Base-by-base conservation (phyloP, 2,113 vertebrate species). In the Amblyopsis rosae region DNA sequence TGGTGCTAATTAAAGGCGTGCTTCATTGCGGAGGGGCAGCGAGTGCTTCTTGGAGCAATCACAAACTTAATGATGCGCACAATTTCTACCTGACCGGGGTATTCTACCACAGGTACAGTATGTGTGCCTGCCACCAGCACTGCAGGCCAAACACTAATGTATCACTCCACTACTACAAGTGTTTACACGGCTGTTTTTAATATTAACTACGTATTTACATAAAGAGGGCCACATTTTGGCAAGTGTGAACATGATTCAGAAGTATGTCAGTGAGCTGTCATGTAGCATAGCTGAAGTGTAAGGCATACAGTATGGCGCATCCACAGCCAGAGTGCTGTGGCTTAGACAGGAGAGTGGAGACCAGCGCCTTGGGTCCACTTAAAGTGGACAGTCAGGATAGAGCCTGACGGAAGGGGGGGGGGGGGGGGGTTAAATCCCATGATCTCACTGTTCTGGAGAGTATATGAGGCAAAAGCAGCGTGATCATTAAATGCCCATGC, bases 401-500 rank as follows among this genome's bases (percentile, higher is more conserved):
- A 78, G 74, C 72, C 69, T 26, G 26, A 12, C 45, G 49, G 41
- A 19, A 63, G 26, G 50, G 68, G 64, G 11, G 62, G 59, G 16
- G 65, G 62, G 69, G 75, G 62, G 46, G 59, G 59, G 46, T 33
- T 56, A 73, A 87, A 85, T 82, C 76, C 75, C 86, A 84, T 88
- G 84, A 88, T 82, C 79, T 86, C 83, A 86, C 75, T 80, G 76
- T 87, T 78, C 84, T 81, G 69, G 73, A 76, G 88, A 85, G 79
- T 89, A 86, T 90, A 88, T 90, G 87, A 85, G 82, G 83, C 75
- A 82, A 85, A 84, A 76, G 82, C 78, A 84, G 82, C 15, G 65
- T 81, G 83, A 89, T 89, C 85, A 87, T 92, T 92, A 87, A 89
- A 89, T 87, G 85, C 65, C 77, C 70, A 61, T 67, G 83, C 88